Percentiles rank a stretch among this genome's conserved stretches.
These are phyloP conservation scores for Aphaenogaster rudis DNA, from an alignment of 1,140 invertebrate genomes.

Conservation along the genomic window DNA sequence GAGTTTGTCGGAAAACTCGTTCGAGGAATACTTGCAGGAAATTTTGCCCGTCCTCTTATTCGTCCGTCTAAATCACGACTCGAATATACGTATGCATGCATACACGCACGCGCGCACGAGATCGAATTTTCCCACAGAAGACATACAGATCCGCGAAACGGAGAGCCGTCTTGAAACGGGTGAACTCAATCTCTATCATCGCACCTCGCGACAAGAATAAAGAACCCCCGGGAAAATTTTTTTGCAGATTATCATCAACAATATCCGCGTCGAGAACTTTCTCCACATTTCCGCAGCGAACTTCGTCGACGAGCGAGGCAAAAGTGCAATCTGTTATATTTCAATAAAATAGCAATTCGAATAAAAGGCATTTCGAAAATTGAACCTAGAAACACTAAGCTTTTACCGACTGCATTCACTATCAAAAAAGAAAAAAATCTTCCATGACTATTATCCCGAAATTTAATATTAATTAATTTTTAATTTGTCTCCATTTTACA, in stretches of 20 bases:
- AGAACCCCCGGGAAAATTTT: slow-evolving; percentile 22
- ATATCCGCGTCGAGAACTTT: not conserved
- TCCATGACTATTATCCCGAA: not conserved
- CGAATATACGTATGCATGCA: not conserved
- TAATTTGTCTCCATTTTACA: not conserved
- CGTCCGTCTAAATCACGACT: slow-evolving; percentile 28
- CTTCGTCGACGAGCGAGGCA: not conserved
- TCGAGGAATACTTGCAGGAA: slow-evolving; percentile 29
- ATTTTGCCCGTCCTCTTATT: slow-evolving; percentile 30
- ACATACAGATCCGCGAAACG: slow-evolving; percentile 8
- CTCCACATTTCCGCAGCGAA: not conserved
- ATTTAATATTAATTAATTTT: slow-evolving; percentile 7
- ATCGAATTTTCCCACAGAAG: slow-evolving; percentile 16
- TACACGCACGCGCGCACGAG: not conserved
- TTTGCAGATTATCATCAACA: slow-evolving; percentile 35
- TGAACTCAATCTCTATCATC: slow-evolving; percentile 55
- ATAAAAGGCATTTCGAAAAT: slow-evolving; percentile 30
- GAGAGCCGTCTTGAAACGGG: slow-evolving; percentile 3
- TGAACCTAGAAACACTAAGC: slow-evolving; percentile 6
- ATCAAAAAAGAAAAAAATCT: not conserved
- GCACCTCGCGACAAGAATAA: not conserved
- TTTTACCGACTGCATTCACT: not conserved
- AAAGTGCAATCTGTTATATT: slow-evolving; percentile 37
- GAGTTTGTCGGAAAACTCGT: slow-evolving; percentile 50
- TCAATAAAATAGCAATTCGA: slow-evolving; percentile 30